A percentile compares a stretch with the other conserved stretches of the same genome.
These are phyloP conservation scores for Micoletzkya japonica DNA, from an alignment of 2,888 invertebrate genomes.

Conservation along the genomic window DNA sequence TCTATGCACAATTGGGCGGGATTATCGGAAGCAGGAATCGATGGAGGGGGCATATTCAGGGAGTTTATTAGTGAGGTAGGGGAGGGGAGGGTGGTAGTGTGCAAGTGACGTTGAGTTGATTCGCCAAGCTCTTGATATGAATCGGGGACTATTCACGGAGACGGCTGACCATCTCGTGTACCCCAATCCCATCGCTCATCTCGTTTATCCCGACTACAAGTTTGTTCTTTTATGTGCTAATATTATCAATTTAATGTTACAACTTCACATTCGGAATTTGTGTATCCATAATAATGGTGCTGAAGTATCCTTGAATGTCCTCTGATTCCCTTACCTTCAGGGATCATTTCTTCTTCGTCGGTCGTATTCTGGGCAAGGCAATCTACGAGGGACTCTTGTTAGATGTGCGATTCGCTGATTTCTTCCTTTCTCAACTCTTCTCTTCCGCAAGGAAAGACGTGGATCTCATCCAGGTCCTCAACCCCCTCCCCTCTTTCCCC, in stretches of 20 bases:
- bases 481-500: not conserved
- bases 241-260: not conserved
- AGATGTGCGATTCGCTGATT: constrained; percentile 91
- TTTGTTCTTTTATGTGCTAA: not conserved
- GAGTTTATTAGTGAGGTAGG: constrained; percentile 91
- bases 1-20: constrained; percentile 79
- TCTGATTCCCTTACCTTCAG: constrained; percentile 25
- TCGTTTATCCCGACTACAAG: constrained; percentile 65
- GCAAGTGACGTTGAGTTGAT: not conserved
- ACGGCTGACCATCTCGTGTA: constrained; percentile 74
- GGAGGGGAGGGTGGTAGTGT: not conserved
- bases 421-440: constrained; percentile 86
- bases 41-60: constrained; percentile 90
- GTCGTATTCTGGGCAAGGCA: constrained; percentile 88
- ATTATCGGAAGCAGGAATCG: constrained; percentile 91
- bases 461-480: constrained; percentile 11
- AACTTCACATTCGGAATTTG: not conserved
- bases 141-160: constrained; percentile 65
- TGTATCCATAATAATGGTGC: not conserved
- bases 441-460: constrained; percentile 70
- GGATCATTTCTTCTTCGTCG: constrained; percentile 87
- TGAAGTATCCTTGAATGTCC: constrained; percentile 56
- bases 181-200: constrained; percentile 87
- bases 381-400: constrained; percentile 91
- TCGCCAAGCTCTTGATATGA: constrained; percentile 93